These are phyloP conservation scores for Drosophila nigromelanica DNA, from an alignment of 1,140 invertebrate genomes.

Conservation along the genomic window DNA sequence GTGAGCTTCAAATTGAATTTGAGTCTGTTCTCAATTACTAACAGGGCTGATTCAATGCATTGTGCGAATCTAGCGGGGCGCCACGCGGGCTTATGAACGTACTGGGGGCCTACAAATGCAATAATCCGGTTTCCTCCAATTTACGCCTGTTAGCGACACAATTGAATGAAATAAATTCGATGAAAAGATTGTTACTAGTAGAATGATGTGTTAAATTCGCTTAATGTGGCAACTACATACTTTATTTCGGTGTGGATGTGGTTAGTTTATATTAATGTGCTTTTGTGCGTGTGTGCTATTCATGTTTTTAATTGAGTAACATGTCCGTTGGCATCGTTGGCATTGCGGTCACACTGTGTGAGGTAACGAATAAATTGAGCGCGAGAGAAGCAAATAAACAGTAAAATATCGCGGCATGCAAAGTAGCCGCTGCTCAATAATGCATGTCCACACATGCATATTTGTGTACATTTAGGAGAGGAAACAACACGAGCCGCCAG, in stretches of 20 bases:
- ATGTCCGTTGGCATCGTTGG: conserved; percentile 25
- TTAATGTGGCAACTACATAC: conserved; percentile 12
- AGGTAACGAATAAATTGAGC: conserved; percentile 62
- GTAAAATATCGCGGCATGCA: conserved; percentile 60
- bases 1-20: conserved; percentile 28
- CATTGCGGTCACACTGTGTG: conserved; percentile 62
- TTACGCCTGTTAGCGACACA: conserved; percentile 41
- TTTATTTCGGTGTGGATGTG: conserved; percentile 25
- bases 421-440: conserved; percentile 46
- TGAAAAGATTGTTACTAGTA: conserved; percentile 24
- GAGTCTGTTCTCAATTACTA: conserved; percentile 34
- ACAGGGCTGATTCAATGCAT: conserved; percentile 18
- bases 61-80: neutral
- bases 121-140: conserved; percentile 56
- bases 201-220: conserved; percentile 26
- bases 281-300: conserved; percentile 22
- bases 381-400: conserved; percentile 47
- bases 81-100: neutral
- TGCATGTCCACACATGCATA: conserved; percentile 3
- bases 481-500: conserved; percentile 28
- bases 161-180: conserved; percentile 42
- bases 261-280: conserved; percentile 11
- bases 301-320: conserved; percentile 69
- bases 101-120: conserved; percentile 39
- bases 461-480: neutral